A percentile compares a stretch with the other conserved stretches of the same genome.
phyloP scores from a whole-genome alignment of 92 coral and sea anemone species.

The Blastomussa wellsi region DNA sequence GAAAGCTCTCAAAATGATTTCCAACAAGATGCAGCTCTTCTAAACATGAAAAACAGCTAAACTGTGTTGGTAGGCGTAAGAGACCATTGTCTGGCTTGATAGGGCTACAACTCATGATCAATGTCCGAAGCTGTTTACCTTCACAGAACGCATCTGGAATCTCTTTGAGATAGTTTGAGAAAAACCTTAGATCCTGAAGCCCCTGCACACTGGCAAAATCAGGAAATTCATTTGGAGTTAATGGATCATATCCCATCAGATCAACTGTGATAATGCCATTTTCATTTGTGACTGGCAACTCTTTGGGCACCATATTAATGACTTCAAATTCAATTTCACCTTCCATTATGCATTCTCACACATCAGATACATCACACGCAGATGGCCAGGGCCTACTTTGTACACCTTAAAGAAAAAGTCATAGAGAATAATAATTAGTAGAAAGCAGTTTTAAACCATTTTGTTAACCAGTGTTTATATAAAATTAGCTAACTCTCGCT shows the following conservation, averaged over 20 bases:
- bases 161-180: conserved; percentile 63
- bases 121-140: conserved; percentile 49
- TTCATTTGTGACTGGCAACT: conserved; percentile 41
- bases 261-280: conserved; percentile 73
- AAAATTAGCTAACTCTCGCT: too few relatives aligned
- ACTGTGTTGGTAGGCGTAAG: conserved; percentile 58
- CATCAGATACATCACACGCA: too few relatives aligned
- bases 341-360: not conserved
- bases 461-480: too few relatives aligned
- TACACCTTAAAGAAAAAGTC: not conserved
- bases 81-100: conserved; percentile 51
- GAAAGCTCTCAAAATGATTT: conserved; percentile 73
- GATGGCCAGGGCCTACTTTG: not conserved
- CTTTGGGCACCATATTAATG: conserved; percentile 49
- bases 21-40: conserved; percentile 67
- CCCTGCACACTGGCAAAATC: conserved; percentile 40
- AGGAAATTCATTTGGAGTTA: conserved; percentile 52
- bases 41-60: conserved; percentile 52
- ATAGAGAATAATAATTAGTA: not conserved
- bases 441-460: not conserved
- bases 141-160: conserved; percentile 66
- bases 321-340: conserved; percentile 57
- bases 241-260: conserved; percentile 67
- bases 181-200: conserved; percentile 73
- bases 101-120: conserved; percentile 66